Evolutionary conservation across 53 echinoderm and acorn worm species (phyloP), one percentile per base, ranked within the genome.

Genomic region (Apostichopus leukothele): DNA sequence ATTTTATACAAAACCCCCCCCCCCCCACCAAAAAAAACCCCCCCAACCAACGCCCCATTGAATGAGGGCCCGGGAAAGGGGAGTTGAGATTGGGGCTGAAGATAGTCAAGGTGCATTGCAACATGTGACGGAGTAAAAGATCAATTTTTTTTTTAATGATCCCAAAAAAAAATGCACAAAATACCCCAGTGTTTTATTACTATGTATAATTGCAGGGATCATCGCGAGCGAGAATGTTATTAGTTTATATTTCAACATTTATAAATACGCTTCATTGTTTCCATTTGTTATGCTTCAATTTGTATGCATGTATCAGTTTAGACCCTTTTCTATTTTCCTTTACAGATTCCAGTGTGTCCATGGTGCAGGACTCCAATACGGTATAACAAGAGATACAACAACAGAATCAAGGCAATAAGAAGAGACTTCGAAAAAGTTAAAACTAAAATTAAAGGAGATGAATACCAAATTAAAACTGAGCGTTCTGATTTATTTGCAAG

Each of bases 301-400:
- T 2, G 39, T 39, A 39, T 39, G 2, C 39, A 39, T 39, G 39
- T 39, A 39, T 39, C 39, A 39, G 39, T 39, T 39, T 39, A 39
- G 39, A 39, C 39, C 39, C 0, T 39, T 39, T 3, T 0, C 39
- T 39, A 39, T 39, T 39, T 39, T 3, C 39, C 39, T 21, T 88
- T 51, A 23, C 91, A 94, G 89, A 60, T 92, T 67, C 90, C 90
- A 76, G 74, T 27, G 67, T 96, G 96, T 84, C 96, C 94, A 11
- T 91, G 90, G 79, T 96, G 96, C 78, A 91, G 88, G 78, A 90
- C 88, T 6, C 90, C 94, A 67, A 92, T 96, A 52, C 61, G 92
- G 23, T 60, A 73, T 51, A 94, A 91, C 66, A 75, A 79, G 60
- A 92, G 96, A 25, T 96, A 96, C 55, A 90, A 92, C 9, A 91